phyloP scores from a whole-genome alignment of 2,888 invertebrate species.

The Sussaba pulchella region DNA sequence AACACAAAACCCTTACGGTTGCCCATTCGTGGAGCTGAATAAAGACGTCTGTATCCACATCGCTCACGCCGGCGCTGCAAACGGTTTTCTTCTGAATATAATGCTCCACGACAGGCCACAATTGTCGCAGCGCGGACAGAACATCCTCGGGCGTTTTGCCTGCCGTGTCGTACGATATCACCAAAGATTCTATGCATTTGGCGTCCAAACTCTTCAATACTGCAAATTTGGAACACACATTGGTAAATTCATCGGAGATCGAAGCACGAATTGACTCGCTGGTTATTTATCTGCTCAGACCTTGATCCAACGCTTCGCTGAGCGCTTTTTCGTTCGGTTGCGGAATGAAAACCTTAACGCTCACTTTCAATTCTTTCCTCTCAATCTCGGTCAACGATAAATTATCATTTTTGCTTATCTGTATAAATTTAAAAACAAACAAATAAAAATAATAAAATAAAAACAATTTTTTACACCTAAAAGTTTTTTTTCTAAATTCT shows the following conservation, averaged over 20 bases:
- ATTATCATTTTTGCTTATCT: constrained; percentile 75
- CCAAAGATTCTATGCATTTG: constrained; percentile 92
- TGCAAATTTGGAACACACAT: constrained; percentile 77
- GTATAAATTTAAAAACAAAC: no score
- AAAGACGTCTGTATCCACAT: constrained; percentile 93
- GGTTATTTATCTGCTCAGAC: constrained; percentile 77
- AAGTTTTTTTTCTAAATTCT: background rate
- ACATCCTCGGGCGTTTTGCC: constrained; percentile 75
- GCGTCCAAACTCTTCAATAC: constrained; percentile 90
- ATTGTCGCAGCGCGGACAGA: constrained; percentile 86
- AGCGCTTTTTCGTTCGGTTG: constrained; percentile 88
- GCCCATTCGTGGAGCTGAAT: constrained; percentile 91
- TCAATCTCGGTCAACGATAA: constrained; percentile 86
- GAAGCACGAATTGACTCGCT: no score
- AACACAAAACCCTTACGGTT: constrained; percentile 82
- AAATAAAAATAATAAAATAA: constrained; percentile 9
- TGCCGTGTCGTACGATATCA: constrained; percentile 90
- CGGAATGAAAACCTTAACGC: constrained; percentile 94
- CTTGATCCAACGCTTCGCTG: constrained; percentile 90
- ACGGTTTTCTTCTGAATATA: constrained; percentile 89
- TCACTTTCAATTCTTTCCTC: constrained; percentile 92
- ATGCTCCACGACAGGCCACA: constrained; percentile 92
- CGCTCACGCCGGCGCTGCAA: constrained; percentile 91
- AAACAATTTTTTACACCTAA: background rate
- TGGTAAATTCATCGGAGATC: no score